Evolutionary conservation across 2,797 vertebrate species (phyloP).

Genomic region (Acanthis flammea): DNA sequence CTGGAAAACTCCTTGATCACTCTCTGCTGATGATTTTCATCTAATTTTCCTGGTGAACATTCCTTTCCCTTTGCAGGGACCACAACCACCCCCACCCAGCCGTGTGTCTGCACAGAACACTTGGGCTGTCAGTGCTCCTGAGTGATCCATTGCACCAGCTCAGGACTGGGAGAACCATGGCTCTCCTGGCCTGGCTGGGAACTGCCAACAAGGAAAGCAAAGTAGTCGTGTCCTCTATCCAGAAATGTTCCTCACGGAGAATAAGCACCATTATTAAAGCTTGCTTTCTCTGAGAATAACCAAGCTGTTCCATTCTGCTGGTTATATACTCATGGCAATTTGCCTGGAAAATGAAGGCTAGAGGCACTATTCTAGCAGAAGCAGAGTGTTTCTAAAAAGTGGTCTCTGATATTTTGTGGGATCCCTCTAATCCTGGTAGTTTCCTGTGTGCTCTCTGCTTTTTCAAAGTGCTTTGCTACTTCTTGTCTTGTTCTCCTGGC

Average conservation of each 20-base stretch:
- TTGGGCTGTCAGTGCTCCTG: not conserved
- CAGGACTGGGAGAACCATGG: not conserved
- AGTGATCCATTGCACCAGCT: not conserved
- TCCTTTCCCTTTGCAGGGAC: not conserved
- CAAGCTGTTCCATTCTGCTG: not conserved
- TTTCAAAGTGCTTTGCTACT: not conserved
- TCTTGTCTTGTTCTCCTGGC: not conserved
- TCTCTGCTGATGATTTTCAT: not conserved
- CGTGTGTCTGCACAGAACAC: fast-evolving
- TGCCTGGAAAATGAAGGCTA: not conserved
- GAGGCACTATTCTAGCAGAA: not conserved
- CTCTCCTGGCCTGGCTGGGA: not conserved
- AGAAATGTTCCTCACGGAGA: not conserved
- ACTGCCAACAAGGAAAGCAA: not conserved
- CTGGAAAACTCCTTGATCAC: not conserved
- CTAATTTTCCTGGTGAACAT: not conserved
- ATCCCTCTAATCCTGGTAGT: not conserved
- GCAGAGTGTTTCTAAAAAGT: not conserved
- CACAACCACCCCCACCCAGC: fast-evolving
- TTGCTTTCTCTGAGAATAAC: not conserved
- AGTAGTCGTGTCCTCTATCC: not conserved
- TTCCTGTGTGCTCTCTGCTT: not conserved
- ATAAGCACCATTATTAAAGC: not conserved
- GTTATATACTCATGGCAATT: not conserved
- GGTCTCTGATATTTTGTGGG: not conserved